These are phyloP conservation scores for Cacoxenus indagator DNA, from an alignment of 2,888 invertebrate species.

Conservation along the genomic window DNA sequence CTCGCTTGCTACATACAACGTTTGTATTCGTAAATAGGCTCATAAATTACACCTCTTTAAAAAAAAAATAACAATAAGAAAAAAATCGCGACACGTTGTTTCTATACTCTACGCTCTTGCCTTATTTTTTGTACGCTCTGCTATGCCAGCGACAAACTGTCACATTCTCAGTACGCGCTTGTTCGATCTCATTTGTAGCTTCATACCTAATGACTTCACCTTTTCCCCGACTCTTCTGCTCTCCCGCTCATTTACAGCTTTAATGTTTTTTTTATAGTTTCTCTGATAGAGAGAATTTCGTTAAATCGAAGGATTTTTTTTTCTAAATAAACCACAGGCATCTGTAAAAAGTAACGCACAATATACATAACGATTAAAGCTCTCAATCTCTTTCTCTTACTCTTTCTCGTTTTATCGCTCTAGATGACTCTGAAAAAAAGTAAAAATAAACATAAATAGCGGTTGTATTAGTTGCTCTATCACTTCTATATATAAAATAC, in stretches of 20 bases:
- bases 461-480: not conserved
- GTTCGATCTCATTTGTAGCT: not conserved
- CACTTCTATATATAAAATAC: not conserved
- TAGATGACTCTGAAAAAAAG: no score
- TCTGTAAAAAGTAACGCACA: slow-evolving; percentile 3
- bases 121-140: not conserved
- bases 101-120: not conserved
- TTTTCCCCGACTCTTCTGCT: slow-evolving; percentile 28
- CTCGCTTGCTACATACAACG: no score
- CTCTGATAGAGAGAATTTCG: slow-evolving; percentile 4
- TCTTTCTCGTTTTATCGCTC: not conserved
- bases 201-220: slow-evolving; percentile 22
- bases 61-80: not conserved
- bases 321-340: not conserved
- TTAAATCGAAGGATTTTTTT: not conserved
- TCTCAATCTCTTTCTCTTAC: not conserved
- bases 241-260: slow-evolving; percentile 29
- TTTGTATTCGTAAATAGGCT: no score
- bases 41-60: not conserved
- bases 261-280: not conserved
- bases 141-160: not conserved
- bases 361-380: not conserved
- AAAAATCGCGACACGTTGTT: not conserved
- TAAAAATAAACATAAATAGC: not conserved
- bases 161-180: not conserved